These are phyloP conservation scores for Menura novaehollandiae DNA, from an alignment of 2,113 vertebrate genomes.

Conservation along the genomic window DNA sequence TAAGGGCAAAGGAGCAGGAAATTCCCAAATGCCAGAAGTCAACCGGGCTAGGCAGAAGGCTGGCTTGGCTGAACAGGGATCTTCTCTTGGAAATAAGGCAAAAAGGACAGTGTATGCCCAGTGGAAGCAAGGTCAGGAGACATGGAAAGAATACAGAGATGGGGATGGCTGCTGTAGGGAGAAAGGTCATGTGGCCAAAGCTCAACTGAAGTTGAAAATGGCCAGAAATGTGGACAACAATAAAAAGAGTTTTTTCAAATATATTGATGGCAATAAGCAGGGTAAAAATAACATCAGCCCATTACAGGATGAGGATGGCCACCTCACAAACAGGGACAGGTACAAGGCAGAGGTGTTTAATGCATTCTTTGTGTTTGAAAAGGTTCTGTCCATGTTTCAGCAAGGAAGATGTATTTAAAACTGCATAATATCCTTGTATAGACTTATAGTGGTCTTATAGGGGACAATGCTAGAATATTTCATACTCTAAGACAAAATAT, in stretches of 20 bases:
- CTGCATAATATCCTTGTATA: background rate
- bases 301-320: background rate
- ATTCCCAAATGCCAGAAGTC: background rate
- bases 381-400: background rate
- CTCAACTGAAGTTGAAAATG: background rate
- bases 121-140: background rate
- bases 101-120: background rate
- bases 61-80: background rate
- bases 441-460: background rate
- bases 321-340: background rate
- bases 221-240: background rate
- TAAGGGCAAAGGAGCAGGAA: background rate
- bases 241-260: background rate
- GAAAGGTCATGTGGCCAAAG: background rate
- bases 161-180: background rate
- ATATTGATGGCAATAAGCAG: background rate
- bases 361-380: background rate
- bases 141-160: background rate
- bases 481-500: background rate
- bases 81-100: background rate
- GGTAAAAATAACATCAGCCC: background rate
- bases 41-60: background rate
- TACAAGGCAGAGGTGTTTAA: background rate
- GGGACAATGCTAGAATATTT: background rate
- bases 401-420: background rate